Evolutionary conservation across 2,888 invertebrate species (phyloP), one percentile per base, ranked within the genome.

Genomic region (Conistra vaccinii): DNA sequence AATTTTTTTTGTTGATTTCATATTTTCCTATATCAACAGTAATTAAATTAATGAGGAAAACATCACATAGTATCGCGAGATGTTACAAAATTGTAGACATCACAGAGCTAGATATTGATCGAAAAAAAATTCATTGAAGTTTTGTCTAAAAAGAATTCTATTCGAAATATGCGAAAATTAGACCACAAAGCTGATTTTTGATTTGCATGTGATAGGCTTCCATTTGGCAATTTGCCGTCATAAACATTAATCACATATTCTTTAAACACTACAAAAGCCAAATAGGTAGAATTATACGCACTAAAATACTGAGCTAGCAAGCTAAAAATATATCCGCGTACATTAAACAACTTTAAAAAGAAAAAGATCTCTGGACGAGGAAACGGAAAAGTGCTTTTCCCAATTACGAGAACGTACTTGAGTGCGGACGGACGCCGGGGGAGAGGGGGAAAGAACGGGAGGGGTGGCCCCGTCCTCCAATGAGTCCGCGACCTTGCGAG

Each of bases 401-500:
- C 84, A 88, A 87, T 86, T 86, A 87, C 73, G 74, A 73, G 78
- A 78, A 86, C 86, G 80, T 86, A 86, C 78, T 86, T 84, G 73
- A 87, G 63, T 77, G 78, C 76, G 82, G 80, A 82, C 71, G 76
- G 73, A 58, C 61, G 69, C 61, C 62, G 66, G 65, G 69, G 26
- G 10, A 39, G 55, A 35, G 51, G 29, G 10, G 57, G 53, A 20
- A 26, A 32, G 70, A 45, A 48, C 35, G 48, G 72, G 78, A 61
- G 68, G 71, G 53, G 71, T 57, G 58, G 76, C 57, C 55, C 69
- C 84, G 86, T 86, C 87, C 88, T 90, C 86, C 73, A 85, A 51
- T 71, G 60, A 72, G 83, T 69, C 74, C 80, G 80, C 89, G 91
- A 89, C 91, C 91, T 91, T 91, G 90, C 73, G 72, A 76, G 87